phyloP scores from a whole-genome alignment of 2,888 invertebrate genomes.

The Merodon equestris region DNA sequence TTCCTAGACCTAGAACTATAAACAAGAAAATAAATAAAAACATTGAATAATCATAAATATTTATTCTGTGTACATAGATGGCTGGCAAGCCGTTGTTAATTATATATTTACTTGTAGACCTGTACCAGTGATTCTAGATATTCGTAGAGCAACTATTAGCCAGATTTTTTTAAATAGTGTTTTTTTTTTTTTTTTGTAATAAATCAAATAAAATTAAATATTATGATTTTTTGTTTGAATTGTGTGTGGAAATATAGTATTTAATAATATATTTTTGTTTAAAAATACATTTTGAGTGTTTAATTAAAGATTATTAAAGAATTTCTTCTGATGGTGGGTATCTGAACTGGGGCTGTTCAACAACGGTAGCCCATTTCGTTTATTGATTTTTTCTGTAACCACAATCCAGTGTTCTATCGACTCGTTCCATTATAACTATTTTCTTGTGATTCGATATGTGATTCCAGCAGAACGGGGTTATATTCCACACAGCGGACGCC shows the following conservation, averaged over 20 bases:
- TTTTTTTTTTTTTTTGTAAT: conserved; percentile 26
- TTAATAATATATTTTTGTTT: conserved; percentile 66
- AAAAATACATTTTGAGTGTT: conserved; percentile 30
- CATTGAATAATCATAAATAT: conserved; percentile 20
- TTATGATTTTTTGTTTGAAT: conserved; percentile 47
- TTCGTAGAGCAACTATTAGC: conserved; percentile 43
- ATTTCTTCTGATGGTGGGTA: no score
- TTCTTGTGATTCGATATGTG: no score
- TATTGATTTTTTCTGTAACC: no score
- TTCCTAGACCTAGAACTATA: conserved; percentile 45
- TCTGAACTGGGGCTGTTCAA: no score
- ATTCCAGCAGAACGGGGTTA: no score
- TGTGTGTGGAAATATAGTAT: conserved; percentile 61
- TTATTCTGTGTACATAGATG: conserved; percentile 61
- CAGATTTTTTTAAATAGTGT: conserved; percentile 62
- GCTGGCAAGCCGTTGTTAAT: conserved; percentile 61
- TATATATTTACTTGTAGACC: conserved; percentile 44
- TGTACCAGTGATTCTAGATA: conserved; percentile 48
- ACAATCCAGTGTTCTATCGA: no score
- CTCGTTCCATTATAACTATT: no score
- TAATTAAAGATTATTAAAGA: no score
- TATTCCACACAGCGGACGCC: no score
- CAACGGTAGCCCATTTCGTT: no score
- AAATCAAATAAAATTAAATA: conserved; percentile 9
- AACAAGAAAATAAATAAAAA: conserved; percentile 25